Evolutionary conservation across 2,113 vertebrate genomes (phyloP).

Genomic region (Ochotona curzoniae): DNA sequence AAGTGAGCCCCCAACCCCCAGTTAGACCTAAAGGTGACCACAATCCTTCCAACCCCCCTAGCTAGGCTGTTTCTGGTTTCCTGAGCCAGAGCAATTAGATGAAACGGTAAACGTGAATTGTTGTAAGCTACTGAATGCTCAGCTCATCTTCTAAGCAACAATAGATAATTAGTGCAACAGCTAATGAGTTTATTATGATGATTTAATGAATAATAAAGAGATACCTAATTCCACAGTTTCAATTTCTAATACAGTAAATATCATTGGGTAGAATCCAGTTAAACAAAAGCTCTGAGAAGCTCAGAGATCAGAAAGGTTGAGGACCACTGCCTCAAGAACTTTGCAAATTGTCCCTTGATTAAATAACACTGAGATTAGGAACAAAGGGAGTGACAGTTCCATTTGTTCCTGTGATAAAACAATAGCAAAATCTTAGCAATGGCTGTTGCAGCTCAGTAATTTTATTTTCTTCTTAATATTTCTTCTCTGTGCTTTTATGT

Average conservation of each 20-base stretch:
- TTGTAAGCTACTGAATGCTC: not conserved
- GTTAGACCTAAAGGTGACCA: not conserved
- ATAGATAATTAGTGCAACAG: not conserved
- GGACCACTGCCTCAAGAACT: not conserved
- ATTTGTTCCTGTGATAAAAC: not conserved
- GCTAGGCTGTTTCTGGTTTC: not conserved
- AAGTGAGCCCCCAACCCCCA: not conserved
- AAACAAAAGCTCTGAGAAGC: not conserved
- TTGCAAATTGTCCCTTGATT: not conserved
- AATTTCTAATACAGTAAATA: constrained; percentile 26
- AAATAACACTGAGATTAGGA: not conserved
- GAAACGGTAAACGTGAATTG: not conserved
- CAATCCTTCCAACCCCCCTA: not conserved
- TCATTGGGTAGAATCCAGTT: not conserved
- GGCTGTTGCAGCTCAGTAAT: not conserved
- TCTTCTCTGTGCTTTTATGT: not conserved
- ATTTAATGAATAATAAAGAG: not conserved
- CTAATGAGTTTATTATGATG: not conserved
- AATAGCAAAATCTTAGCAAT: not conserved
- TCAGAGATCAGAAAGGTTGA: not conserved
- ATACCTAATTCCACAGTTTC: not conserved
- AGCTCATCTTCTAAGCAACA: not conserved
- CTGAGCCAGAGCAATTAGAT: not conserved
- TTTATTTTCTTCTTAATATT: constrained; percentile 22
- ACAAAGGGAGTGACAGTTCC: not conserved